Base-by-base conservation (phyloP, 2,888 invertebrate genomes). In the Leistus spinibarbis region DNA sequence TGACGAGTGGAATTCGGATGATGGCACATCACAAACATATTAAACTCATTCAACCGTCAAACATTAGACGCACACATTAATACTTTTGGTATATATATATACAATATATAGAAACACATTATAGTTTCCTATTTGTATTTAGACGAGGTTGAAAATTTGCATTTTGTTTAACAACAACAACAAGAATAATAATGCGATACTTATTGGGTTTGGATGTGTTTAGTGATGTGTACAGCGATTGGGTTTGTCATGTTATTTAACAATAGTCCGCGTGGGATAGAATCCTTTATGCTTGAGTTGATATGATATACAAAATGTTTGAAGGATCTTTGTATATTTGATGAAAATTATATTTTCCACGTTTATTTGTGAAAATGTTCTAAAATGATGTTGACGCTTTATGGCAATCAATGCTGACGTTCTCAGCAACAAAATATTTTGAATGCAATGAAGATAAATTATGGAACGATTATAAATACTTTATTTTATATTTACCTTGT, bases 21-120 rank as follows among this genome's bases (percentile, higher is more conserved):
- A n/a, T 40, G n/a, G 22, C 70, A 54, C 54, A 54, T 54, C 27
- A 16, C 71, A 53, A n/a, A 71, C 54, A 54, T 70, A 64, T 64
- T 53, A 54, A 53, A 65, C 53, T 23, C 64, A 62, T 40, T 71
- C 27, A 63, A 54, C 22, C 40, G 24, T 10, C 20, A 64, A 64
- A 64, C 64, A 71, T 65, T 70, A 63, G 22, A 53, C 24, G 24
- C n/a, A 64, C 20, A 70, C n/a, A n/a, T n/a, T n/a, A n/a, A n/a
- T n/a, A n/a, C n/a, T n/a, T n/a, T 70, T 63, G 20, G 54, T 60
- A 70, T 63, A 16, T 16, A 63, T 62, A 40, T 40, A 5, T 3
- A 40, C 13, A 10, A 40, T 40, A 5, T 10, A n/a, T n/a, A n/a
- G n/a, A n/a, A n/a, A n/a, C n/a, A 10, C 40, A 40, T 40, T 13